Base-by-base conservation (phyloP, 2,113 vertebrate species). In the Corythornis cristatus region DNA sequence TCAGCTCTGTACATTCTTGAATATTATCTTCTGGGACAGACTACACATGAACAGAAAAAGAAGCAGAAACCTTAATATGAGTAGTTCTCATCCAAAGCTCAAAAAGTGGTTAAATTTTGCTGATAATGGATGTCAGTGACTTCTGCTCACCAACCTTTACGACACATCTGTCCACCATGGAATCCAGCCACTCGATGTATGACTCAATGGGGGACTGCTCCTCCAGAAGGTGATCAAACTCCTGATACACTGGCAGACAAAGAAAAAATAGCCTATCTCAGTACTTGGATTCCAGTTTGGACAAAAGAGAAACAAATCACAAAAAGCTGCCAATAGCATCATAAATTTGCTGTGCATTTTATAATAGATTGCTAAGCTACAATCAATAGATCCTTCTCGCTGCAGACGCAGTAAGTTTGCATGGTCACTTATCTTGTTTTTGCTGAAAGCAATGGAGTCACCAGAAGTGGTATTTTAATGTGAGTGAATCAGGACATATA, bases 81-180 rank as follows among this genome's bases (percentile, higher is more conserved):
- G n/a, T 15, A 42, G 37, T 40, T 88, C 29, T 67, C 5, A n/a
- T 17, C 26, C 20, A 23, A 10, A 67, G 28, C 25, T 6, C 10
- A 13, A 88, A 93, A 86, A 57, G 17, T 3, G 2, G 7, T 29
- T 13, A 81, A 12, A 54, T 80, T 65, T 85, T 79, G 25, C 21
- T 67, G 23, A 50, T n/a, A 58, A 72, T 7, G 46, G 26, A 61
- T n/a, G 28, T 18, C 6, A 40, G 15, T 35, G 46, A 45, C 10
- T 67, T 45, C 18, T 46, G 40, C 50, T 67, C 77, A 98, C 99
- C 97, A 90, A 99, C 99, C 99, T 99, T 99, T 79, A 99, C 98
- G 26, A 99, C 99, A 40, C 99, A 99, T 93, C 99, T 98, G 96
- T 99, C 99, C 97, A 99, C 99, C 99, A 99, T 99, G 75, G 99